Percentiles rank a stretch among this genome's conserved stretches.
Evolutionary conservation across 2,113 vertebrate species (phyloP).

Genomic region (Grammomys surdaster): DNA sequence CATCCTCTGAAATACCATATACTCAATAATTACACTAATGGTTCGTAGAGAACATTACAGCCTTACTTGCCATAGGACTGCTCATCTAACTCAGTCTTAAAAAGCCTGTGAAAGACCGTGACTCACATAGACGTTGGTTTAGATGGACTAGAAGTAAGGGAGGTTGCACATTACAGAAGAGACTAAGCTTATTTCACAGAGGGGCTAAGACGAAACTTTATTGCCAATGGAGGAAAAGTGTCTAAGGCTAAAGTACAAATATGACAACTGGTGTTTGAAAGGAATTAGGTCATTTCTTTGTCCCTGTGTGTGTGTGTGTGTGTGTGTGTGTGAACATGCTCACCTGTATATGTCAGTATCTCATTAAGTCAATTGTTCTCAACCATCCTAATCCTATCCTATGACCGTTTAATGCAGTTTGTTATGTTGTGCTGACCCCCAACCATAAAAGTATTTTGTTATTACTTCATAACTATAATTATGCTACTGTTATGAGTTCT

Average conservation of each 20-base stretch:
- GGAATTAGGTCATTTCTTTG: not conserved
- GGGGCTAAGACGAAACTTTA: not conserved
- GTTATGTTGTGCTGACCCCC: not conserved
- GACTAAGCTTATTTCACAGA: not conserved
- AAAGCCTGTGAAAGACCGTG: not conserved
- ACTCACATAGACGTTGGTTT: not conserved
- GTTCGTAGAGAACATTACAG: not conserved
- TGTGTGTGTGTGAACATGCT: not conserved
- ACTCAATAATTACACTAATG: not conserved
- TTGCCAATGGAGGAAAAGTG: not conserved
- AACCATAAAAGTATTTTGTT: not conserved
- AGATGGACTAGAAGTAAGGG: not conserved
- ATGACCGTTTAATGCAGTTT: not conserved
- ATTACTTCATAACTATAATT: not conserved
- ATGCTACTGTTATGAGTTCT: not conserved
- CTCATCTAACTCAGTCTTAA: not conserved
- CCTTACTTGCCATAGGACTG: not conserved
- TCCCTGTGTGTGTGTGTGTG: not conserved
- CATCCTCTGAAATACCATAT: too few species aligned
- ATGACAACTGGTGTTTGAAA: not conserved
- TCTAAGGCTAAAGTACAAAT: not conserved
- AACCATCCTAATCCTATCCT: not conserved
- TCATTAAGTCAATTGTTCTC: not conserved
- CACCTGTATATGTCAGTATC: not conserved
- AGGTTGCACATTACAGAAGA: not conserved